Percentiles rank a stretch among this genome's conserved stretches.
Conservation (phyloP, 2,797 vertebrate genomes). For the Myotis planiceps region DNA sequence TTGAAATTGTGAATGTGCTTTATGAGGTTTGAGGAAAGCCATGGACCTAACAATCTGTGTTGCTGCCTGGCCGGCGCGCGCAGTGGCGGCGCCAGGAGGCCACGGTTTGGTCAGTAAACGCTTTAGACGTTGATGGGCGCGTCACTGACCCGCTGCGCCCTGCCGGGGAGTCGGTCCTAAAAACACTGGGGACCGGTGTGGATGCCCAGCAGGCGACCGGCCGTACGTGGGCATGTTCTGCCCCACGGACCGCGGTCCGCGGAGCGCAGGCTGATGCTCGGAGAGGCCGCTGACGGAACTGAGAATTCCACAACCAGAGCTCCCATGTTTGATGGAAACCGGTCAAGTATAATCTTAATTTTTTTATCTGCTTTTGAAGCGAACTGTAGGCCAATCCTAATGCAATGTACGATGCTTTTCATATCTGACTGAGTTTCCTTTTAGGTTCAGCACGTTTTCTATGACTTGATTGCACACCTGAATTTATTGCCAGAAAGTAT, state of each 20-base stretch:
- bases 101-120: too few relatives aligned
- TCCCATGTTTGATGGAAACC: background rate
- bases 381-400: background rate
- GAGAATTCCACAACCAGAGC: background rate
- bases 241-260: background rate
- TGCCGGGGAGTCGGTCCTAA: background rate
- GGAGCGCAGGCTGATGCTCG: background rate
- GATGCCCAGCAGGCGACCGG: background rate
- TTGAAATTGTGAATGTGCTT: background rate
- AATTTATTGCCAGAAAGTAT: slow-evolving; percentile 15
- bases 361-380: background rate
- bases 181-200: too few relatives aligned
- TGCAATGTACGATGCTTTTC: background rate
- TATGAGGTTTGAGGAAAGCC: background rate
- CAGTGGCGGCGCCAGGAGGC: too few relatives aligned
- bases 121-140: too few relatives aligned
- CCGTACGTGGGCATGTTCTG: background rate
- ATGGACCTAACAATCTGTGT: background rate
- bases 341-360: background rate
- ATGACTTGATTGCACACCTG: background rate
- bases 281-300: background rate
- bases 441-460: background rate
- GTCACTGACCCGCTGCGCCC: too few relatives aligned
- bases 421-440: background rate
- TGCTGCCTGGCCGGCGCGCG: too few relatives aligned